Conservation (phyloP, 1,140 invertebrate species). For the Cydia pomonella region DNA sequence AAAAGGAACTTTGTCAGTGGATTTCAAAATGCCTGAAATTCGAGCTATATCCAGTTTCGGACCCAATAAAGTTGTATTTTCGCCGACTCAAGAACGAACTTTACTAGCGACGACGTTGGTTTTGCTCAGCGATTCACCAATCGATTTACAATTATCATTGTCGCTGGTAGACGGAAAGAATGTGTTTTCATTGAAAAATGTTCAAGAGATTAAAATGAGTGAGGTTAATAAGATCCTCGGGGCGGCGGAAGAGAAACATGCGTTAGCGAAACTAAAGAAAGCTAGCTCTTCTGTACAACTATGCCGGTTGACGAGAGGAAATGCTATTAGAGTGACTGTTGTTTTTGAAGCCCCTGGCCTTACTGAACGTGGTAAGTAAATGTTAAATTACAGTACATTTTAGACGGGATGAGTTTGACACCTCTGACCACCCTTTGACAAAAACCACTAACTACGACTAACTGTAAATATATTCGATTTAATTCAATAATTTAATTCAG, state of each 20-base stretch:
- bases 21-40: conserved; percentile 65
- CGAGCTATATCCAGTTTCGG: conserved; percentile 68
- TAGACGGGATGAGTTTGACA: too few relatives aligned
- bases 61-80: conserved; percentile 61
- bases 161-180: conserved; percentile 56
- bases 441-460: too few relatives aligned
- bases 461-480: too few relatives aligned
- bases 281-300: conserved; percentile 59
- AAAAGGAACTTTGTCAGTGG: conserved; percentile 52
- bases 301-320: conserved; percentile 61
- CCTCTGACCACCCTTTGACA: too few relatives aligned
- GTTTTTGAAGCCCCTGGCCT: conserved; percentile 61
- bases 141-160: conserved; percentile 65
- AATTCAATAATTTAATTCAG: too few relatives aligned
- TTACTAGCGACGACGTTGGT: conserved; percentile 59
- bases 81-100: conserved; percentile 57
- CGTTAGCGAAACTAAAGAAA: conserved; percentile 41
- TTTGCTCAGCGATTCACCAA: conserved; percentile 62
- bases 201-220: conserved; percentile 67
- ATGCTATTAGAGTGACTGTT: conserved; percentile 66
- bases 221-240: conserved; percentile 66
- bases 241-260: conserved; percentile 51
- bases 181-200: conserved; percentile 62
- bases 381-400: conserved; percentile 36
- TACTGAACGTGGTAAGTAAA: conserved; percentile 53